phyloP scores from a whole-genome alignment of 2,797 vertebrate genomes.

The Setipinna tenuifilis region DNA sequence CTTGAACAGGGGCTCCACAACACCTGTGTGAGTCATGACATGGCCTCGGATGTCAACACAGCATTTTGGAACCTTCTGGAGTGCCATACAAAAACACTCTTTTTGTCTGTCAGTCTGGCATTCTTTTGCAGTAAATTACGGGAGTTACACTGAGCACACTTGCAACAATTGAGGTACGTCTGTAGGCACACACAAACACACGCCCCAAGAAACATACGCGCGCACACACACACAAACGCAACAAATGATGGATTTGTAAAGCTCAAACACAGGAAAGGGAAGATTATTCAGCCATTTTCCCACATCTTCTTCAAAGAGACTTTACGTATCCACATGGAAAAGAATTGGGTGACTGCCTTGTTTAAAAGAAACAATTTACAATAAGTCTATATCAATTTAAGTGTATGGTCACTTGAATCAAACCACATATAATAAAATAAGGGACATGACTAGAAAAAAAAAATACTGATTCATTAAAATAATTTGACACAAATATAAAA shows the following conservation, averaged over 20 bases:
- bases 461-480: conserved; percentile 46
- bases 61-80: conserved; percentile 1
- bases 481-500: conserved; percentile 61
- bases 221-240: not conserved
- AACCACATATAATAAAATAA: conserved; percentile 19
- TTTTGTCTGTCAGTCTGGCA: not conserved
- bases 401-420: not conserved
- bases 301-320: not conserved
- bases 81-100: not conserved
- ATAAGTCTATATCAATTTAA: not conserved
- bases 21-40: not conserved
- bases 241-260: not conserved
- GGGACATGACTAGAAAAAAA: conserved; percentile 43
- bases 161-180: not conserved
- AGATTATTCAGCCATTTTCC: not conserved
- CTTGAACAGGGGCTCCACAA: conserved; percentile 33
- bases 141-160: not conserved
- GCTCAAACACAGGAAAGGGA: not conserved
- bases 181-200: not conserved
- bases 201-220: not conserved
- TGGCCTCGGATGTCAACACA: not conserved
- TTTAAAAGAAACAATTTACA: conserved; percentile 16
- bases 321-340: not conserved
- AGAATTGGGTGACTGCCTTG: not conserved
- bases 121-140: conserved; percentile 5